These are phyloP conservation scores for Busseola fusca DNA, from an alignment of 2,888 invertebrate genomes.

Conservation along the genomic window DNA sequence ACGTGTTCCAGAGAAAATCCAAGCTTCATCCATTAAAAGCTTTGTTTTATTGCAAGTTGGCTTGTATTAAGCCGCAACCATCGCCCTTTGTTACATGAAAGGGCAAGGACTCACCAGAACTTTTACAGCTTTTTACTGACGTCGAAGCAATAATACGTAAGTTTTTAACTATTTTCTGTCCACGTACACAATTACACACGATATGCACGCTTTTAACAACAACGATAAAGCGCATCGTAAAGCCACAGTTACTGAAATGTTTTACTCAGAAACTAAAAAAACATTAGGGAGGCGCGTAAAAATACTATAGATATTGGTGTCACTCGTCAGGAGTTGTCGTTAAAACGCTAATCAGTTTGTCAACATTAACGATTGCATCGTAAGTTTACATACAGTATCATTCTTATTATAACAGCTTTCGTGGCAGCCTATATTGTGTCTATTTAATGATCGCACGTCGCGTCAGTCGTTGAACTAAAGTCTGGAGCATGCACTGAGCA, in stretches of 20 bases:
- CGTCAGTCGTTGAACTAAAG: conserved; percentile 65
- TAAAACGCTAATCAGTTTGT: conserved; percentile 51
- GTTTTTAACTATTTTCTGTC: not conserved
- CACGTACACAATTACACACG: conserved; percentile 52
- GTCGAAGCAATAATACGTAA: conserved; percentile 11
- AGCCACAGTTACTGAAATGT: conserved; percentile 32
- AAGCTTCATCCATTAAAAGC: not conserved
- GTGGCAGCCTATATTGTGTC: conserved; percentile 64
- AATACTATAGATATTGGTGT: conserved; percentile 44
- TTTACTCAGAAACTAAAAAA: conserved; percentile 25
- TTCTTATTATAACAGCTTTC: conserved; percentile 63
- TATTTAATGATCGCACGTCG: conserved; percentile 63
- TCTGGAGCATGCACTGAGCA: conserved; percentile 55
- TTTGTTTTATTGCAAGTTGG: conserved; percentile 11
- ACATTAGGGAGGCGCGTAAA: conserved; percentile 22
- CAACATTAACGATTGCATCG: conserved; percentile 52
- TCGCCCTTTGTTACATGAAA: conserved; percentile 1
- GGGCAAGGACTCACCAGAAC: not conserved
- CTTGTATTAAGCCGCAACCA: not conserved
- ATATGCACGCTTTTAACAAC: conserved; percentile 35
- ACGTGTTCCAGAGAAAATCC: not conserved
- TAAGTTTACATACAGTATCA: conserved; percentile 38
- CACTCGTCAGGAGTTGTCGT: conserved; percentile 54
- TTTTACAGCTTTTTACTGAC: conserved; percentile 3
- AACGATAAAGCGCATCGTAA: conserved; percentile 45